Evolutionary conservation across 2,888 invertebrate genomes (phyloP).

Genomic region (Globia sparganii): DNA sequence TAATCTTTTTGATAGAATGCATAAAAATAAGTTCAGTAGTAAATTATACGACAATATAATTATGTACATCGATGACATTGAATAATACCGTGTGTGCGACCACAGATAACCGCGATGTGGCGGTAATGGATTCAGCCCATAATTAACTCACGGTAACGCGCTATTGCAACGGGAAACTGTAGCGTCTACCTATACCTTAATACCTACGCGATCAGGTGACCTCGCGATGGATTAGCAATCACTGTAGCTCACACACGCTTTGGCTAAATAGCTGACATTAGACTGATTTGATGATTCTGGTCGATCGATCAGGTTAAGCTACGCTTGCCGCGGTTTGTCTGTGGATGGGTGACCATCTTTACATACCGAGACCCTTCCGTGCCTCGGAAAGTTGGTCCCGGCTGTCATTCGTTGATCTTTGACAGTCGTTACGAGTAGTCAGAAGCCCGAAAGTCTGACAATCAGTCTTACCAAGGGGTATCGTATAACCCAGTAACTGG

Average conservation of each 20-base stretch:
- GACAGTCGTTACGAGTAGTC: too few relatives aligned
- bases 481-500: too few relatives aligned
- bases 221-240: not conserved
- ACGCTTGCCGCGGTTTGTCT: too few relatives aligned
- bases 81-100: constrained; percentile 17
- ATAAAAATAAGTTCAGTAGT: not conserved
- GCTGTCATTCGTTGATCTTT: too few relatives aligned
- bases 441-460: too few relatives aligned
- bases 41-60: not conserved
- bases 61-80: not conserved
- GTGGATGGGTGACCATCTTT: too few relatives aligned
- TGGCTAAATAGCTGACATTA: not conserved
- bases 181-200: constrained; percentile 1
- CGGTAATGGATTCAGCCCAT: constrained; percentile 37
- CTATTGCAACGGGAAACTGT: constrained; percentile 38
- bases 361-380: too few relatives aligned
- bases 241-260: not conserved
- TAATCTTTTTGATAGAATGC: not conserved
- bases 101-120: constrained; percentile 16
- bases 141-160: constrained; percentile 42
- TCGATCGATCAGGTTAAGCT: too few relatives aligned
- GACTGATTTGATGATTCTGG: too few relatives aligned
- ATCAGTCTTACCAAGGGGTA: too few relatives aligned
- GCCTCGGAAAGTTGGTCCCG: too few relatives aligned
- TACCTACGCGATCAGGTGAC: not conserved